phyloP scores from a whole-genome alignment of 2,888 invertebrate species.

The Phania funesta region DNA sequence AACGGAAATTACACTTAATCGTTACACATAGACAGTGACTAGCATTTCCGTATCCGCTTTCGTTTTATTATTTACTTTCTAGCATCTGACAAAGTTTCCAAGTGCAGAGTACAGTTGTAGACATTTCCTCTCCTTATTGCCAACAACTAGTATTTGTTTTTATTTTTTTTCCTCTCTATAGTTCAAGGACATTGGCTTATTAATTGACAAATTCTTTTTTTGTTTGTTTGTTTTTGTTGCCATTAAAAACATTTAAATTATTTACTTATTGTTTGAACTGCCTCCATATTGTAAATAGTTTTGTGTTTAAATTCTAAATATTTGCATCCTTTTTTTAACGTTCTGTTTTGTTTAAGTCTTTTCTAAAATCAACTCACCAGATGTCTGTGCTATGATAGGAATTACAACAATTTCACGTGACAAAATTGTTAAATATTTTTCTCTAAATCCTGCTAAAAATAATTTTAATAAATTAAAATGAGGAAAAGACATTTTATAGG shows the following conservation, averaged over 20 bases:
- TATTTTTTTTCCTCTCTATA: neutral
- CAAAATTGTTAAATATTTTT: constrained; percentile 13
- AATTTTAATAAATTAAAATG: neutral
- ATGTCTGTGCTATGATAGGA: neutral
- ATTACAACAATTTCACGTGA: constrained; percentile 43
- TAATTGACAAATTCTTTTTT: constrained; percentile 52
- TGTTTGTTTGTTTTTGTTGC: neutral
- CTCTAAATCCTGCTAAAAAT: constrained; percentile 13
- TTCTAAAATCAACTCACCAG: neutral
- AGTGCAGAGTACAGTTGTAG: neutral
- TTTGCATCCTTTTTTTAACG: neutral
- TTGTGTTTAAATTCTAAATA: constrained; percentile 26
- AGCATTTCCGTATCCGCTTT: constrained; percentile 39
- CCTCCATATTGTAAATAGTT: constrained; percentile 27
- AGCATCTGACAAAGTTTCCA: constrained; percentile 28
- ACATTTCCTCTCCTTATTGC: constrained; percentile 50
- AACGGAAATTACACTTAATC: neutral
- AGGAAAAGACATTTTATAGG: neutral
- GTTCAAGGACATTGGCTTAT: constrained; percentile 57
- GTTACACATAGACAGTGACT: neutral
- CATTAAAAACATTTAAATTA: constrained; percentile 16
- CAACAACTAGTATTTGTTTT: constrained; percentile 25
- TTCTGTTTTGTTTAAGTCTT: neutral
- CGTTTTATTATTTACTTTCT: neutral
- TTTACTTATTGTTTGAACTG: constrained; percentile 13